A percentile compares a stretch with the other conserved stretches of the same genome.
Conservation (phyloP, 2,888 invertebrate species). For the Ganaspis brasiliensis region DNA sequence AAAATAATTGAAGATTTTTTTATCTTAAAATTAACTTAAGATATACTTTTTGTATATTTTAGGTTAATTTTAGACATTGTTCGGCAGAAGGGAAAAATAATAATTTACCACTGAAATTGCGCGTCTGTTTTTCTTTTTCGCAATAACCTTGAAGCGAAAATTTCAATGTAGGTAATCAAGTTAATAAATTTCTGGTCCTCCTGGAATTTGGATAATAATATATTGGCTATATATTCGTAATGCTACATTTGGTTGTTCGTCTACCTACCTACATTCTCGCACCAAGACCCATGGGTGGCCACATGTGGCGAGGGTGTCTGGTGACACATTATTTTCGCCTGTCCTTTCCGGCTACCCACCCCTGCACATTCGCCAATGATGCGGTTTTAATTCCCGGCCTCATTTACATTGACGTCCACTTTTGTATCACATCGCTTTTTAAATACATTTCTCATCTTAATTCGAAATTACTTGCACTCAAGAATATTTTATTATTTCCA, state of each 20-base stretch:
- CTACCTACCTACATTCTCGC: conserved; percentile 24
- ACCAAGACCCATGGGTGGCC: conserved; percentile 68
- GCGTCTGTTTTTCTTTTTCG: no score
- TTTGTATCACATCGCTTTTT: conserved; percentile 19
- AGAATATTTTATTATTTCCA: no score
- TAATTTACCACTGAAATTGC: no score
- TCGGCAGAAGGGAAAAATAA: no score
- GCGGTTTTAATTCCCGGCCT: conserved; percentile 33
- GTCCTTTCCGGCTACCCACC: conserved; percentile 56
- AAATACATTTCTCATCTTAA: conserved; percentile 33
- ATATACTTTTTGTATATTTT: no score
- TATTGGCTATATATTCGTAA: conserved; percentile 34
- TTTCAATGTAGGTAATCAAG: not conserved
- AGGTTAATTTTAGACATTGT: no score
- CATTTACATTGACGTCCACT: conserved; percentile 39
- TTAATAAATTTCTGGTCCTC: conserved; percentile 13
- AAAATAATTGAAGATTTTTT: no score
- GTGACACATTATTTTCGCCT: conserved; percentile 74
- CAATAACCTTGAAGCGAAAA: no score
- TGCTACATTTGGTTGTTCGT: conserved; percentile 2
- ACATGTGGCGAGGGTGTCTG: conserved; percentile 71
- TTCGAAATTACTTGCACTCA: no score
- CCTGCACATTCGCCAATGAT: conserved; percentile 30
- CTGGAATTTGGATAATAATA: conserved; percentile 21
- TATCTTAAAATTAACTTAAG: no score